Conservation (phyloP, 2,113 vertebrate genomes). For the Naja naja region DNA sequence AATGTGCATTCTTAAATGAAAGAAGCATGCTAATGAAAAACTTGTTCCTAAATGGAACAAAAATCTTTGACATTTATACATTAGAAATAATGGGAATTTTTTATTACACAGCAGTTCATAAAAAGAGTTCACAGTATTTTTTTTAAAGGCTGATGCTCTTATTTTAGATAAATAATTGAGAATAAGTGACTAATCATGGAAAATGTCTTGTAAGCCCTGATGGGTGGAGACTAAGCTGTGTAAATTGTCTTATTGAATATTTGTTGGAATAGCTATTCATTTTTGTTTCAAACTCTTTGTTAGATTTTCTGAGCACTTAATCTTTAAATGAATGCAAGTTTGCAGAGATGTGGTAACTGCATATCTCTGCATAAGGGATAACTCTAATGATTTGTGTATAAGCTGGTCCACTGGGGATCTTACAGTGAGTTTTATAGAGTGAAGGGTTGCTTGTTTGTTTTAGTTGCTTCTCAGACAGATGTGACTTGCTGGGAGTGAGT, state of each 20-base stretch:
- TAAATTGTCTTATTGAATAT: not conserved
- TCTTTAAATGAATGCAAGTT: not conserved
- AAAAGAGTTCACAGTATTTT: not conserved
- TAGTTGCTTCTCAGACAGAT: not conserved
- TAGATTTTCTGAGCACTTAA: not conserved
- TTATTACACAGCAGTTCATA: not conserved
- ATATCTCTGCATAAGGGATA: not conserved
- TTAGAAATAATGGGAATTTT: not conserved
- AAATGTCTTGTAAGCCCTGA: not conserved
- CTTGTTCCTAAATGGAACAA: not conserved
- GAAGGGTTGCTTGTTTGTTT: not conserved
- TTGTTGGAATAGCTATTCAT: not conserved
- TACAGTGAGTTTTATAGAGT: not conserved
- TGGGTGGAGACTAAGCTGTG: not conserved
- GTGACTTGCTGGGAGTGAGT: not conserved
- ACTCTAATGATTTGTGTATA: not conserved
- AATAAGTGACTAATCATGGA: not conserved
- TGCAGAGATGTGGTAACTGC: not conserved
- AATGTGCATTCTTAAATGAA: not conserved
- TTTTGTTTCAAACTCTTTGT: not conserved
- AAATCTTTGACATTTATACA: not conserved
- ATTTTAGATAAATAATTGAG: not conserved
- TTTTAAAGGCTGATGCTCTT: not conserved
- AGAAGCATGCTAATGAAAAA: not conserved
- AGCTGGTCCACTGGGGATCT: not conserved